Base-by-base conservation (phyloP, 2,797 vertebrate genomes). In the Decapterus maruadsi region DNA sequence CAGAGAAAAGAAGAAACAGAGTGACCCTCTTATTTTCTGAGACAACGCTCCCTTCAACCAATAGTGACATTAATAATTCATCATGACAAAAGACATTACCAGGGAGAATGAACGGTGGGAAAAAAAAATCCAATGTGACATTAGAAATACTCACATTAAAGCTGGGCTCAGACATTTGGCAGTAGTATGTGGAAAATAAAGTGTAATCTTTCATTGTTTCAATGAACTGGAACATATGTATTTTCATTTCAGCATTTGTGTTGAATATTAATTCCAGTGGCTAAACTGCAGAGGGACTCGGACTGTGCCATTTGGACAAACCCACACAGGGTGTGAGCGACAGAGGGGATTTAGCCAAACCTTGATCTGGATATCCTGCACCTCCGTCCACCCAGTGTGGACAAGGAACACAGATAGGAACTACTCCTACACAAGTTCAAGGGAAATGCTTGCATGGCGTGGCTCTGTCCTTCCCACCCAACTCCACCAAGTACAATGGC, bases 301-400 rank as follows among this genome's bases (percentile, higher is more conserved):
- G 55, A 57, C 11, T 61, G 60, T 55, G 63, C 54, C 68, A 60
- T 75, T 74, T 67, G 56, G 66, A 69, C 72, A 51, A 56, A 75
- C 66, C 45, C 55, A 46, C 50, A 54, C 71, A 72, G 87, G 84
- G 69, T 69, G 82, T 86, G 71, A 81, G 16, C 68, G 3, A 74
- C 72, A 75, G 56, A 62, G 68, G 84, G 81, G 82, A 87, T 79
- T 75, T 67, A 85, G 81, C 78, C 72, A 87, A 85, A 88, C 84
- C 75, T 86, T 89, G 85, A 92, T 90, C 90, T 90, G 92, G 91
- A 94, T 81, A 90, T 92, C 91, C 90, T 92, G 90, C 84, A 80
- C 65, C 86, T 84, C 82, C 20, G 77, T 92, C 89, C 90, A 85
- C 88, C 88, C 88, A 68, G 73, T 60, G 80, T 72, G 80, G 51